Evolutionary conservation across 2,113 vertebrate genomes (phyloP), one percentile per base, ranked within the genome.

Genomic region (Heptranchias perlo): DNA sequence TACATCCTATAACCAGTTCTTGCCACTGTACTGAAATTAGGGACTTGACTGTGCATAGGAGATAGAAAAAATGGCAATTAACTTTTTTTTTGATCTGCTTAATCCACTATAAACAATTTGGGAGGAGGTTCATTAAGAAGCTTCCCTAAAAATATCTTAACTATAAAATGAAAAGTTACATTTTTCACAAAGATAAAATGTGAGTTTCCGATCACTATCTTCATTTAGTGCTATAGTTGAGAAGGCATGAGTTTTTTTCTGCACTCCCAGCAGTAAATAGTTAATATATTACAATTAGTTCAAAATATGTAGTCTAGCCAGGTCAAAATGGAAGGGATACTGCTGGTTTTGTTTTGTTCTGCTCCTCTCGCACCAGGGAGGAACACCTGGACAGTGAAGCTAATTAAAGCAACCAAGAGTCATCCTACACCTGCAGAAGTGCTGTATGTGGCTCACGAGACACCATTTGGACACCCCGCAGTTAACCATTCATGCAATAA

Each of bases 321-420:
- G 47, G 14, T 58, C 52, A 91, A 54, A 16, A 91, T 91, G 13
- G 52, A 28, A 58, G 87, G 13, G 35, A 25, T 35, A 16, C 87
- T 91, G 87, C 49, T 89, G 78, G n/a, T 82, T 82, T 82, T 82
- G 78, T 82, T 82, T 82, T 82, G 78, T 82, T 44, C 39, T 82
- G 78, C 31, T 61, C 13, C 31, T 58, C 54, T 61, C 28, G 14
- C 52, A 58, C 54, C 52, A 61, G 52, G 54, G 31, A 91, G 52
- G 87, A 58, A 91, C n/a, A 18, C 11, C 31, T 91, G 52, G 52
- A 49, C 52, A 58, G 31, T n/a, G 14, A 28, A n/a, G 52, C 87
- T 58, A 61, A 91, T 91, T 91, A 91, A 61, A 91, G 47, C 84
- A 87, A 28, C 31, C 87, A 61, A 82, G 39, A 21, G 39, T 82